A percentile compares a stretch with the other conserved stretches of the same genome.
phyloP scores from a whole-genome alignment of 2,797 vertebrate species.

The Falco peregrinus region DNA sequence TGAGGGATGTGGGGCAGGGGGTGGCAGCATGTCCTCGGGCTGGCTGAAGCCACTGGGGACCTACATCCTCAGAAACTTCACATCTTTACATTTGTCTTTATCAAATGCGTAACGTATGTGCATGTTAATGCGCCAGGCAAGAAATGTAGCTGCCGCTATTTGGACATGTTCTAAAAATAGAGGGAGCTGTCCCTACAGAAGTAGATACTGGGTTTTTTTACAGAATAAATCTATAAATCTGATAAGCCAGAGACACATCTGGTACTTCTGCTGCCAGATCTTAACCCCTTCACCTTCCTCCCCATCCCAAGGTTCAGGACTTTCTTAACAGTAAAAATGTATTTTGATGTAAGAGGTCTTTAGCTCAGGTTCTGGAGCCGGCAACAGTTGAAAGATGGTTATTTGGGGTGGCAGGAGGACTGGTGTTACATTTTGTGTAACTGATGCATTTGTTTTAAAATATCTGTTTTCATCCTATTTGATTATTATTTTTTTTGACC shows the following conservation, averaged over 20 bases:
- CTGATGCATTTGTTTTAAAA: not conserved
- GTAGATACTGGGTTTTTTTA: not conserved
- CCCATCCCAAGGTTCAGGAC: not conserved
- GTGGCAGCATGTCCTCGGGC: not conserved
- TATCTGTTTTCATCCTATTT: not conserved
- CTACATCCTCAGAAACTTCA: not conserved
- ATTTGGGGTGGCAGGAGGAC: not conserved
- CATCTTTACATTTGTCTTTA: not conserved
- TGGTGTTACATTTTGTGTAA: not conserved
- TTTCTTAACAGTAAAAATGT: not conserved
- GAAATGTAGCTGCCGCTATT: not conserved
- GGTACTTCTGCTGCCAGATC: not conserved
- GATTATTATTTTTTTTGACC: not conserved
- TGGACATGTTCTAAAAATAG: not conserved
- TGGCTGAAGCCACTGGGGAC: not conserved
- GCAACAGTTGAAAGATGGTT: not conserved
- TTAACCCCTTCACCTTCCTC: not conserved
- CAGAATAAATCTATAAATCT: conserved; percentile 30
- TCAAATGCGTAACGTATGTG: rapidly evolving
- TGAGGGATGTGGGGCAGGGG: not conserved
- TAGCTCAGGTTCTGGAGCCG: not conserved
- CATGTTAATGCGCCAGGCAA: not conserved
- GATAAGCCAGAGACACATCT: not conserved
- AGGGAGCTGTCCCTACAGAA: not conserved
- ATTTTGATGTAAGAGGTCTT: not conserved